Percentiles rank a stretch among this genome's conserved stretches.
phyloP scores from a whole-genome alignment of 30 jellyfish, hydroid and myxozoan genomes.

The Sanderia malayensis region DNA sequence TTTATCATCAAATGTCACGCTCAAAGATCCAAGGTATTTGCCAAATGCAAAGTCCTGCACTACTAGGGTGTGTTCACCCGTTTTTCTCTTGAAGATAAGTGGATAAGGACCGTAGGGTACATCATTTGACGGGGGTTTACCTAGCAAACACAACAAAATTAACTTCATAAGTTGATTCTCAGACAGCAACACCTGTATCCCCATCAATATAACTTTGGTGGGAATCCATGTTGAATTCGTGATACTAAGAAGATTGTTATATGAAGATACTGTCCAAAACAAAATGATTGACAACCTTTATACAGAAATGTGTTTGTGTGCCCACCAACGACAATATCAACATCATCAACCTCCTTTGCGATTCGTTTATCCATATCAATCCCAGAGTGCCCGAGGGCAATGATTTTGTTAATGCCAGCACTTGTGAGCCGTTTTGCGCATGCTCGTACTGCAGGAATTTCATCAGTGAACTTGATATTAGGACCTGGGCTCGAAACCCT shows the following conservation, averaged over 20 bases:
- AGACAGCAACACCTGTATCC: background rate
- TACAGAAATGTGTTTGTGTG: conserved; percentile 78
- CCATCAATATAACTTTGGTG: no score
- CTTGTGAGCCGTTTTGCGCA: conserved; percentile 34
- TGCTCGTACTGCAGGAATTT: conserved; percentile 30
- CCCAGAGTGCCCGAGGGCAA: conserved; percentile 89
- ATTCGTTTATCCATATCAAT: conserved; percentile 55
- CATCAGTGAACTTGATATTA: conserved; percentile 58
- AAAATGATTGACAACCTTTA: no score
- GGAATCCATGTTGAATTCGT: background rate
- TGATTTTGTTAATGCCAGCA: conserved; percentile 44
- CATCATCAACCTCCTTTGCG: conserved; percentile 65
- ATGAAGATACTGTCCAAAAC: no score
- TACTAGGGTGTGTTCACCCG: conserved; percentile 8
- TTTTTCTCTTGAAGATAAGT: conserved; percentile 8
- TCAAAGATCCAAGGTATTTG: background rate
- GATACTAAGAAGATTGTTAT: background rate
- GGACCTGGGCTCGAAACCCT: conserved; percentile 82
- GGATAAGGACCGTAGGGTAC: conserved; percentile 55
- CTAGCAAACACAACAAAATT: no score
- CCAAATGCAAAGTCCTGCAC: conserved; percentile 6
- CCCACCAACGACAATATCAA: conserved; percentile 83
- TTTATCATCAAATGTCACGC: background rate
- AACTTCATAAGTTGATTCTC: background rate
- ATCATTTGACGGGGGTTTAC: conserved; percentile 57